Evolutionary conservation across 1,140 invertebrate species (phyloP), one percentile per base, ranked within the genome.

Genomic region (Hirudo medicinalis): DNA sequence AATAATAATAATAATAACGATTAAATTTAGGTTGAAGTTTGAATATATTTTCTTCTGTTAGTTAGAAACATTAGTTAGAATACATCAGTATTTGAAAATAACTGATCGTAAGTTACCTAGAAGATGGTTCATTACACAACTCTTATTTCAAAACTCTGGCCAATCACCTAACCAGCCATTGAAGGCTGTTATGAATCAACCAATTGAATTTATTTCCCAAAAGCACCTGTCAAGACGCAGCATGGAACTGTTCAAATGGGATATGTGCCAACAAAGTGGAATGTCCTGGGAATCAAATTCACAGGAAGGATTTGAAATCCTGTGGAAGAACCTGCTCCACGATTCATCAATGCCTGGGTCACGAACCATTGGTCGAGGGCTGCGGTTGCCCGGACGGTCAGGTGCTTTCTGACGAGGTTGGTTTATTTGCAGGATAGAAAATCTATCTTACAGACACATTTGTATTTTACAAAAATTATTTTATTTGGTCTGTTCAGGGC

Each of bases 241-340:
- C 29, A 20, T 63, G 57, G 57, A 32, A 63, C 29, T 63, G 57
- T 15, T 25, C 57, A 22, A 32, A 63, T 22, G 57, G 8, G 57
- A 63, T 25, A 6, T 63, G 57, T 32, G 57, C 57, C 57, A 22
- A 63, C 8, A 63, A 63, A 13, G 57, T 63, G 22, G 57, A 63
- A 63, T 63, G 57, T 15, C 57, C 57, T 15, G 57, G 57, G 3
- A 32, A 32, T 63, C 57, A 63, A 32, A 63, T 63, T 63, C 19
- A 25, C 19, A 63, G 57, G 29, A 70, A 54, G 29, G 49, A 70
- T 25, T 25, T 22, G 32, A 36, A 36, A 25, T n/a, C 32, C n/a
- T 70, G 69, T 27, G 69, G 69, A 53, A 49, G 15, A 22, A 70
- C 69, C 19, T 70, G 69, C 22, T 36, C 43, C 53, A 70, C 69